Evolutionary conservation across 2,113 vertebrate species (phyloP).

Genomic region (Atrichornis clamosus): DNA sequence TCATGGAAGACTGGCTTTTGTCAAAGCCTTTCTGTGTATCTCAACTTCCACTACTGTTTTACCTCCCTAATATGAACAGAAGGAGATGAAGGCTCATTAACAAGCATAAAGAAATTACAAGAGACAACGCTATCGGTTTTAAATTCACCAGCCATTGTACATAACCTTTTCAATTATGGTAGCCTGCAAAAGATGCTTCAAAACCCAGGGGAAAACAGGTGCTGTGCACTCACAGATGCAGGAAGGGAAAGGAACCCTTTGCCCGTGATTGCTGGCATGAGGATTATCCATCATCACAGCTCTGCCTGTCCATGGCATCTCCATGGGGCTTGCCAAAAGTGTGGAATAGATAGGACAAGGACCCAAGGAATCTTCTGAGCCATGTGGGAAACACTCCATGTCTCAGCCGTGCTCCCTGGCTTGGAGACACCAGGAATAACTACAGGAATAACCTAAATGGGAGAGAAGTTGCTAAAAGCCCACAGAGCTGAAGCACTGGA

Average conservation of each 20-base stretch:
- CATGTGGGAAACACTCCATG: accelerated
- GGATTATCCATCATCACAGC: background rate
- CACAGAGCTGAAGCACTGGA: background rate
- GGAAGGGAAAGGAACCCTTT: background rate
- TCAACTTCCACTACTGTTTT: constrained; percentile 26
- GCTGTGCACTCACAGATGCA: background rate
- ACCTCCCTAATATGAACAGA: background rate
- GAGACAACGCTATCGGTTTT: constrained; percentile 11
- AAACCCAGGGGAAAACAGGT: background rate
- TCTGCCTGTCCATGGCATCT: background rate
- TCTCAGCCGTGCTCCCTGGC: background rate
- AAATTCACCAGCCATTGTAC: background rate
- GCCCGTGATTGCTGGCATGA: accelerated
- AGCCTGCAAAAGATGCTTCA: background rate
- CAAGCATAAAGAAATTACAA: constrained; percentile 41
- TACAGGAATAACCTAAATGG: background rate
- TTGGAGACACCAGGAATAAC: background rate
- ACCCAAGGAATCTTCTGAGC: background rate
- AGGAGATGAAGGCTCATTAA: constrained; percentile 37
- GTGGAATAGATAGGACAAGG: background rate
- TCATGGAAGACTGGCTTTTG: constrained; percentile 48
- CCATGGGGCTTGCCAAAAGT: background rate
- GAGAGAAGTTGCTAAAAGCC: background rate
- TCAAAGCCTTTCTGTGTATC: constrained; percentile 19
- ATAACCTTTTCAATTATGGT: background rate